These are phyloP conservation scores for Aegithalos caudatus DNA, from an alignment of 2,113 vertebrate species.

Conservation along the genomic window DNA sequence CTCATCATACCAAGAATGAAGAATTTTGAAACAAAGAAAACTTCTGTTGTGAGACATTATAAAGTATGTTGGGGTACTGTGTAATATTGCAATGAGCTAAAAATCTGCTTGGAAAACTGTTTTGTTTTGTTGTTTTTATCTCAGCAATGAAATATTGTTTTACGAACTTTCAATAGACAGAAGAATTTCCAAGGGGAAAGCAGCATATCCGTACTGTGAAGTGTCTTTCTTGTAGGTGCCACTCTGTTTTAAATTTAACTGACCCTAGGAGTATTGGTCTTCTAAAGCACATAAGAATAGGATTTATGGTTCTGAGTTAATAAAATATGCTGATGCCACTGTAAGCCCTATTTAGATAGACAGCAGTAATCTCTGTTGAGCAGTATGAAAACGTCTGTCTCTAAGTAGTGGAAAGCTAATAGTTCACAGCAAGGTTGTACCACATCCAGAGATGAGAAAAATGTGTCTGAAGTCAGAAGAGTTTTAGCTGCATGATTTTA, in stretches of 20 bases:
- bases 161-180: not conserved
- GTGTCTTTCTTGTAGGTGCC: not conserved
- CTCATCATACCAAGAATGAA: not conserved
- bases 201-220: not conserved
- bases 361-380: constrained; percentile 65
- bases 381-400: constrained; percentile 56
- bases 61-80: not conserved
- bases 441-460: constrained; percentile 55
- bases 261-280: constrained; percentile 52
- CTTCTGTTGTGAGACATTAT: not conserved
- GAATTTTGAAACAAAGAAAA: not conserved
- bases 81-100: not conserved
- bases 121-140: not conserved
- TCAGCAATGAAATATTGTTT: not conserved
- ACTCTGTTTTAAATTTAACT: constrained; percentile 48
- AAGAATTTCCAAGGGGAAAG: not conserved
- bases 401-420: constrained; percentile 43
- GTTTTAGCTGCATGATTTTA: constrained; percentile 18
- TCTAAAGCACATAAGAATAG: constrained; percentile 56
- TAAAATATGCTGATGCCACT: constrained; percentile 67
- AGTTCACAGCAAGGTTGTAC: constrained; percentile 60
- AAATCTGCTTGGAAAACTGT: not conserved
- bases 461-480: constrained; percentile 13
- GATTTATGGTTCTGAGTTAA: constrained; percentile 64
- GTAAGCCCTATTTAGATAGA: constrained; percentile 63